Evolutionary conservation across 2,113 vertebrate genomes (phyloP), one percentile per base, ranked within the genome.

Genomic region (Bufo bufo): DNA sequence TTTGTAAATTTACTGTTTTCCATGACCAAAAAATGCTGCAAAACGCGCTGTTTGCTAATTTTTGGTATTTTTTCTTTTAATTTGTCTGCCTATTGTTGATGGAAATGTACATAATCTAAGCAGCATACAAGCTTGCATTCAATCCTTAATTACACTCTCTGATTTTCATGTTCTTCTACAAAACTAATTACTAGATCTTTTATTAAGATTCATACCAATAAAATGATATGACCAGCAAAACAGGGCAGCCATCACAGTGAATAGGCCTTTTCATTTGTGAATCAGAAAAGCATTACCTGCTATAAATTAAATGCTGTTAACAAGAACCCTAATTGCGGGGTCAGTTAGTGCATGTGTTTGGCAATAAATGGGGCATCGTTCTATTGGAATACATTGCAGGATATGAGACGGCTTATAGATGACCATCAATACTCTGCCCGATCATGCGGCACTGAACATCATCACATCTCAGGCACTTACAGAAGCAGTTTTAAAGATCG

Each of bases 401-500:
- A 59, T 59, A 81, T 61, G 56, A 33, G 58, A 17, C 17, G 43
- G 59, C 72, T 81, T 56, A 47, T 33, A 20, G 49, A 14, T 82
- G 45, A 75, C 54, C 79, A 82, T 87, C 79, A 87, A 87, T 87
- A 87, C 79, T 63, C 6, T 61, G 86, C 52, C 72, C 66, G 58
- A 43, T 87, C 43, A 82, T 82, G 86, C 86, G 47, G 50, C 52
- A 58, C 79, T 17, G 65, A 87, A 87, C 65, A 74, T 86, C 72
- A 86, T 74, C 79, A 82, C 86, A 82, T 82, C 45, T 61, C 43
- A 74, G 79, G 52, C 52, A 87, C 54, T 82, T 75, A 87, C 45
- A 82, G 79, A 58, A 75, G 86, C 66, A 75, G 86, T 61, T 75
- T 87, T 87, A 87, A 87, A 87, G 66, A 87, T 82, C 43, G 50